These are phyloP conservation scores for Sebastes miniatus DNA, from an alignment of 2,797 vertebrate species.

Conservation along the genomic window DNA sequence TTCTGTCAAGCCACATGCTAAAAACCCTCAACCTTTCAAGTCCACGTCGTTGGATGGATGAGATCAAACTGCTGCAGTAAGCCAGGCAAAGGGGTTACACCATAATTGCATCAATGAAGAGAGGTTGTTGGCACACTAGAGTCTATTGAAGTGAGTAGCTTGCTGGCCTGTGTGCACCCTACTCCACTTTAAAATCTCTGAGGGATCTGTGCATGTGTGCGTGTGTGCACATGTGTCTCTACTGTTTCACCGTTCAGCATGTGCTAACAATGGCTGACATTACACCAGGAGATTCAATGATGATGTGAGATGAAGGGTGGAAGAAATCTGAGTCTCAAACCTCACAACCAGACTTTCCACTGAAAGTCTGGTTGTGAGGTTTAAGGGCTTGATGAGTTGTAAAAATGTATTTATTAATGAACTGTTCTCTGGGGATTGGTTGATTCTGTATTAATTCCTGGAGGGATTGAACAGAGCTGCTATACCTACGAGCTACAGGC, in stretches of 20 bases:
- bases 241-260: neutral
- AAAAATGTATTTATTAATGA: neutral
- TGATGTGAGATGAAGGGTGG: neutral
- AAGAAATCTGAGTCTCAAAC: neutral
- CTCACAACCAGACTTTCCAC: neutral
- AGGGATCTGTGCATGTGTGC: slow-evolving; percentile 9
- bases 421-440: neutral
- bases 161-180: slow-evolving; percentile 6
- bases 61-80: slow-evolving; percentile 26
- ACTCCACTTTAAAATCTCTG: slow-evolving; percentile 32
- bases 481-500: neutral
- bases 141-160: slow-evolving; percentile 39
- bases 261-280: neutral
- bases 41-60: slow-evolving; percentile 15
- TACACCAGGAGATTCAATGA: slow-evolving; percentile 15
- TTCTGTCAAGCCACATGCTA: neutral
- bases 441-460: neutral
- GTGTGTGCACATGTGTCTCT: neutral
- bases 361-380: neutral
- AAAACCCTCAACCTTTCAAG: slow-evolving; percentile 14
- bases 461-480: neutral
- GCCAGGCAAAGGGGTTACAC: slow-evolving; percentile 33
- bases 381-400: neutral
- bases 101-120: slow-evolving; percentile 56
- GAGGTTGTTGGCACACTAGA: slow-evolving; percentile 34